Percentiles rank a stretch among this genome's conserved stretches.
Conservation (phyloP, 2,113 vertebrate species). For the Muscicapa adusta region DNA sequence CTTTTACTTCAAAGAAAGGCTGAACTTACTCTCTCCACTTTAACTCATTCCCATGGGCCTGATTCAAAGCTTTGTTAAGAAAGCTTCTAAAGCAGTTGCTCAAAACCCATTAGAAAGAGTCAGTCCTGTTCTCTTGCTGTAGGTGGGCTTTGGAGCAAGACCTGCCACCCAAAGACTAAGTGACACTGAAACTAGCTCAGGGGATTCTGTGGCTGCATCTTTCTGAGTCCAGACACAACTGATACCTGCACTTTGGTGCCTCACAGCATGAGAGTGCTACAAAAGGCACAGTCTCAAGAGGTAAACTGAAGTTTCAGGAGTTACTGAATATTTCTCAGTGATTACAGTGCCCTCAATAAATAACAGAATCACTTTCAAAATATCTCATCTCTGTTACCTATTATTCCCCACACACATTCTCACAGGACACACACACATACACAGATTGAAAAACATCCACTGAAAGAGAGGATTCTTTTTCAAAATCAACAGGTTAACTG, state of each 20-base stretch:
- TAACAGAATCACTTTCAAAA: neutral
- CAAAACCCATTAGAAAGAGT: neutral
- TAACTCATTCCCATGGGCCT: neutral
- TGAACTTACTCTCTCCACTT: neutral
- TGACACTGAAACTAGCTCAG: neutral
- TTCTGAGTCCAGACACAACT: neutral
- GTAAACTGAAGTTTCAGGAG: neutral
- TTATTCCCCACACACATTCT: neutral
- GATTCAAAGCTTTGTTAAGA: slow-evolving; percentile 20
- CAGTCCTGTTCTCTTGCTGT: neutral
- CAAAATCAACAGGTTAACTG: neutral
- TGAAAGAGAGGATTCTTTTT: neutral
- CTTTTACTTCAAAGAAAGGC: slow-evolving; percentile 20
- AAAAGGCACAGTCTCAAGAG: neutral
- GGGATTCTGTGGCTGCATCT: neutral
- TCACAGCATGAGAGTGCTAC: neutral
- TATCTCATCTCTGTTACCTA: neutral
- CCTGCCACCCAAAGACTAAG: neutral
- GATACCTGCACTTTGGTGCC: neutral
- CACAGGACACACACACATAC: neutral
- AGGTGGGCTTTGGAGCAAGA: neutral
- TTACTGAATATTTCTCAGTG: neutral
- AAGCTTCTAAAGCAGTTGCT: neutral
- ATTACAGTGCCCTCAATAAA: neutral
- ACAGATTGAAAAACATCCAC: neutral